phyloP scores from a whole-genome alignment of 2,888 invertebrate species.

The Rotaria magnacalcarata region DNA sequence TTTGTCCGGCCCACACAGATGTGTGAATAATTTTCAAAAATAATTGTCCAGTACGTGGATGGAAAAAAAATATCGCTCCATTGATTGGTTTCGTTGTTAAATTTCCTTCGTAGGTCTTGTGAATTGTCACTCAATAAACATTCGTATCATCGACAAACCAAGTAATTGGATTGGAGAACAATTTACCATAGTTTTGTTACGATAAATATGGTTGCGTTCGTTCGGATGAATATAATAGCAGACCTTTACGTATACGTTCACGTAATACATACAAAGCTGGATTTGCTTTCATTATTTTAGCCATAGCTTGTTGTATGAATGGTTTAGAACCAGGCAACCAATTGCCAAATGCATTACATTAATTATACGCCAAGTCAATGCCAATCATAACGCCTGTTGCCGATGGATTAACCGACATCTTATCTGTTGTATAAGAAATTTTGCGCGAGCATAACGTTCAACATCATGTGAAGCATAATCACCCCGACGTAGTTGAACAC shows the following conservation, averaged over 20 bases:
- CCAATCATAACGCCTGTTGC: slow-evolving; percentile 94
- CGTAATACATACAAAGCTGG: slow-evolving; percentile 93
- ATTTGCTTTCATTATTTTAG: slow-evolving; percentile 99
- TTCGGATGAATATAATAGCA: slow-evolving; percentile 94
- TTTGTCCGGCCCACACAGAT: slow-evolving; percentile 99
- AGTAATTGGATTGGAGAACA: slow-evolving; percentile 99
- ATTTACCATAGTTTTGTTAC: slow-evolving; percentile 96
- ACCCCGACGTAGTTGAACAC: slow-evolving; percentile 97
- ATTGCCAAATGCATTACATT: slow-evolving; percentile 70
- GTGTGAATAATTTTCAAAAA: slow-evolving; percentile 99
- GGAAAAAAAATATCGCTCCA: slow-evolving; percentile 99
- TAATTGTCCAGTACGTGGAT: slow-evolving; percentile 94
- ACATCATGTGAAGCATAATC: slow-evolving; percentile 99
- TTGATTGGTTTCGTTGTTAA: slow-evolving; percentile 98
- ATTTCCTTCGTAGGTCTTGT: slow-evolving; percentile 98
- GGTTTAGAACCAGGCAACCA: slow-evolving; percentile 99
- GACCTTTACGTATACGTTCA: slow-evolving; percentile 94
- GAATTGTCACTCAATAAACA: slow-evolving; percentile 97
- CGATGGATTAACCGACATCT: slow-evolving; percentile 98
- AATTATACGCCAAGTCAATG: slow-evolving; percentile 93
- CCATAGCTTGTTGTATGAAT: slow-evolving; percentile 97
- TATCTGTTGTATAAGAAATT: slow-evolving; percentile 99
- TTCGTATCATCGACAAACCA: slow-evolving; percentile 99
- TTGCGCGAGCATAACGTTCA: slow-evolving; percentile 78
- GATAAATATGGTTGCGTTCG: slow-evolving; percentile 98